Evolutionary conservation across 2,113 vertebrate species (phyloP).

Genomic region (Brevimyrus niger): DNA sequence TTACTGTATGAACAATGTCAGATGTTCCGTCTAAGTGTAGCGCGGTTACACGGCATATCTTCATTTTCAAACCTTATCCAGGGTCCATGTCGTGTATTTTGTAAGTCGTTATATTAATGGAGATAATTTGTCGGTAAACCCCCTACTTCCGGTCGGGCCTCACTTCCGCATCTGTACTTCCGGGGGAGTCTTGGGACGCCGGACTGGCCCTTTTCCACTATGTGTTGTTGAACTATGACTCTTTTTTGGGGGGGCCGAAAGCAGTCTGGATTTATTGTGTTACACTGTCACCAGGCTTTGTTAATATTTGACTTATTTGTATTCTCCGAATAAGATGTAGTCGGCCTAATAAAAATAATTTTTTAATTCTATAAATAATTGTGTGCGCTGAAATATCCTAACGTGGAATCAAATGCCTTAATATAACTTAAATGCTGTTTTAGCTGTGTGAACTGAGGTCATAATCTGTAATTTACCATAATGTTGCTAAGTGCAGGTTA

Average conservation of each 20-base stretch:
- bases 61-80: neutral
- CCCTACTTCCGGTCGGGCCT: conserved; percentile 29
- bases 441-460: neutral
- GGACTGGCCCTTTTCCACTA: neutral
- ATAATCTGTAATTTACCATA: neutral
- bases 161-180: conserved; percentile 35
- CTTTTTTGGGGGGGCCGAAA: neutral
- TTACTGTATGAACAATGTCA: neutral
- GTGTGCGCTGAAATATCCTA: neutral
- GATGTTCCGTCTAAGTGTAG: too few species aligned
- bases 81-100: neutral
- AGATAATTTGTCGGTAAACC: neutral
- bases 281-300: neutral
- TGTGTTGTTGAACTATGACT: neutral
- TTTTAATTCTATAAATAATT: neutral
- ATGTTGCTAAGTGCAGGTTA: neutral
- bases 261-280: neutral
- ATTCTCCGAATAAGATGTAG: neutral
- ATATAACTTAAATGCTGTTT: neutral
- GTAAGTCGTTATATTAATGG: neutral
- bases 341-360: neutral
- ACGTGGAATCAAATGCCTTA: neutral
- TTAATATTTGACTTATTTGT: neutral
- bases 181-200: conserved; percentile 14
- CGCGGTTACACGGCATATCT: too few species aligned